Evolutionary conservation across 1,140 invertebrate species (phyloP).

Genomic region (Bombus picipes): DNA sequence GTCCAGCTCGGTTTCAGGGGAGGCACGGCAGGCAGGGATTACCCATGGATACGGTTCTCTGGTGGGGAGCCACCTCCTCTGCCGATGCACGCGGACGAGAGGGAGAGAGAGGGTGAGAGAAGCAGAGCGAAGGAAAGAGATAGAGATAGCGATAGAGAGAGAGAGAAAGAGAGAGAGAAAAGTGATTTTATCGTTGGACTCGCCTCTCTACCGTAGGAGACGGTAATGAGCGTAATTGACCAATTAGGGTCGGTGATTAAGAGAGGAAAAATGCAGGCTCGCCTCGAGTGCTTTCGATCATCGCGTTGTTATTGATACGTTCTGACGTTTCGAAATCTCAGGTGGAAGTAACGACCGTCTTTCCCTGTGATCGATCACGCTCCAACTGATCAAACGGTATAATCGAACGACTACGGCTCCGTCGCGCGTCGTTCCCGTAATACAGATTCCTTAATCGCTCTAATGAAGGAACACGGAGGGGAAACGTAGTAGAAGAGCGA

Average conservation of each 20-base stretch:
- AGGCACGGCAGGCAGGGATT: constrained; percentile 27
- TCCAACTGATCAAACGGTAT: background rate
- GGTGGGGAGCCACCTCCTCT: background rate
- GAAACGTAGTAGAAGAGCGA: background rate
- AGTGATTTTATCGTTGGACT: constrained; percentile 80
- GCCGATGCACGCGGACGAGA: background rate
- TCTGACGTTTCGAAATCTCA: background rate
- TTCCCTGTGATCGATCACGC: background rate
- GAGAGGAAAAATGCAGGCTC: constrained; percentile 66
- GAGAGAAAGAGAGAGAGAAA: constrained; percentile 42
- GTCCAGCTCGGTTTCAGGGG: constrained; percentile 48
- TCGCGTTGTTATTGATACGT: constrained; percentile 37
- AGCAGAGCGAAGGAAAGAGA: constrained; percentile 41
- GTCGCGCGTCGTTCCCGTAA: background rate
- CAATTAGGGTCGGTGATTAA: constrained; percentile 80
- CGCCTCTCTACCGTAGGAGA: constrained; percentile 78
- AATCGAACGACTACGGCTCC: too few species aligned
- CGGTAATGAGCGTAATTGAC: constrained; percentile 83
- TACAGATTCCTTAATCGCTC: background rate
- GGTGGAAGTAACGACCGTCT: too few species aligned
- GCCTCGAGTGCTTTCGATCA: constrained; percentile 52
- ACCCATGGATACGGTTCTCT: background rate
- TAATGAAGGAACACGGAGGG: background rate
- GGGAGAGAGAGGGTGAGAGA: background rate
- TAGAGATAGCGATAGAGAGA: constrained; percentile 65